Evolutionary conservation across 2,113 vertebrate species (phyloP).

Genomic region (Petrocephalus zakoni): DNA sequence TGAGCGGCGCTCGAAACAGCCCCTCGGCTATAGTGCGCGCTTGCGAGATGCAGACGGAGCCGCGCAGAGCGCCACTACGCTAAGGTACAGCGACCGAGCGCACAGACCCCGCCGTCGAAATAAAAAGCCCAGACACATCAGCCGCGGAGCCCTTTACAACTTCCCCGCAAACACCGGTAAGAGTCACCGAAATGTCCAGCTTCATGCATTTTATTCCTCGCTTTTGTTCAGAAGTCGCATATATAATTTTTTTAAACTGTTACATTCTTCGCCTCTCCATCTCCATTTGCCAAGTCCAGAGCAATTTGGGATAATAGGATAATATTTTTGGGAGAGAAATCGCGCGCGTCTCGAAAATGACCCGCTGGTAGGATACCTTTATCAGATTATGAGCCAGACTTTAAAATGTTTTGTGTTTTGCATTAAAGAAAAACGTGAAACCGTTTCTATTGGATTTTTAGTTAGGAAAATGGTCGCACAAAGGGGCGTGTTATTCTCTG

Average conservation of each 20-base stretch:
- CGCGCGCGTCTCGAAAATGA: not conserved
- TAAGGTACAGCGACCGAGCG: slow-evolving; percentile 61
- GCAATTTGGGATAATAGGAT: slow-evolving; percentile 15
- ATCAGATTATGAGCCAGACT: not conserved
- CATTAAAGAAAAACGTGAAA: not conserved
- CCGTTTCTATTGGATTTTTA: not conserved
- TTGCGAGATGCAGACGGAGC: slow-evolving; percentile 68
- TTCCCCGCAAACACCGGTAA: slow-evolving; percentile 54
- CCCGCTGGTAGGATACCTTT: not conserved
- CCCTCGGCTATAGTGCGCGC: slow-evolving; percentile 49
- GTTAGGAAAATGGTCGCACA: slow-evolving; percentile 37
- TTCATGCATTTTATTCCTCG: not conserved
- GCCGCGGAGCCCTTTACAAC: slow-evolving; percentile 44
- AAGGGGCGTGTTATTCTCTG: slow-evolving; percentile 50
- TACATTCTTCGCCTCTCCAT: slow-evolving; percentile 2
- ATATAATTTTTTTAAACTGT: slow-evolving; percentile 23
- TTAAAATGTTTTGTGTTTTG: not conserved
- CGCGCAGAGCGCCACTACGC: slow-evolving; percentile 62
- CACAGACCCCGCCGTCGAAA: slow-evolving; percentile 48
- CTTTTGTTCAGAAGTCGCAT: not conserved
- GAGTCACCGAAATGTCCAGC: slow-evolving; percentile 9
- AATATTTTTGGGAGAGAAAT: not conserved
- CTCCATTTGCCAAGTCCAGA: slow-evolving; percentile 4
- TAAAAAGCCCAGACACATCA: slow-evolving; percentile 40
- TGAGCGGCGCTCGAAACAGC: slow-evolving; percentile 1